Evolutionary conservation across 2,888 invertebrate species (phyloP), one percentile per base, ranked within the genome.

Genomic region (Nephrotoma guestfalica): DNA sequence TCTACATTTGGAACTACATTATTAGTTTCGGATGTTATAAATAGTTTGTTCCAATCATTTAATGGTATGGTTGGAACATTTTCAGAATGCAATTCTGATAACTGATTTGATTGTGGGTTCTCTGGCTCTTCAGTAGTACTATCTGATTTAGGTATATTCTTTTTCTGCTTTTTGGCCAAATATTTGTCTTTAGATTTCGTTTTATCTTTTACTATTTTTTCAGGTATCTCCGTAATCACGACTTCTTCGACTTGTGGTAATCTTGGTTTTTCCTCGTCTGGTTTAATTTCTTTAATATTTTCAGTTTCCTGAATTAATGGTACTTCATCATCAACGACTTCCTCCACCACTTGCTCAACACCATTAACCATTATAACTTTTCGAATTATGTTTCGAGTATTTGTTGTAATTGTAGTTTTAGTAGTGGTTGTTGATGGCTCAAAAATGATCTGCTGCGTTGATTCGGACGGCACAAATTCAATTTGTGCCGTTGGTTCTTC

Each of bases 261-360:
- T 30, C 2, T 30, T 30, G 30, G 30, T 30, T 30, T 30, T 30
- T 30, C 30, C 30, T 30, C 30, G 30, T 30, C 30, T 30, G 30
- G 30, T 30, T 30, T 30, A 2, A 30, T 30, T 30, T 30, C 30
- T 30, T 30, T 30, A 30, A 30, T 30, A 30, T 30, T 2, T 30
- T 30, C 30, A 30, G 18, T 18, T 43, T 43, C 43, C 11, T 43
- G 7, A 43, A 43, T 4, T 43, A 11, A 4, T 9, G 11, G 7
- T 4, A 11, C 7, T 43, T 43, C 43, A 11, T 43, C 96, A 89
- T 97, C 97, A 83, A 97, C 93, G 0, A 97, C 91, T 92, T 97
- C 97, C 91, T 97, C 97, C 6, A 95, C 95, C 0, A 96, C 93
- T 87, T 95, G 95, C 91, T 97, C 97, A 91, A 96, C 95, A 0